A percentile compares a stretch with the other conserved stretches of the same genome.
Evolutionary conservation across 2,888 invertebrate genomes (phyloP).

Genomic region (Drosophila phalerata): DNA sequence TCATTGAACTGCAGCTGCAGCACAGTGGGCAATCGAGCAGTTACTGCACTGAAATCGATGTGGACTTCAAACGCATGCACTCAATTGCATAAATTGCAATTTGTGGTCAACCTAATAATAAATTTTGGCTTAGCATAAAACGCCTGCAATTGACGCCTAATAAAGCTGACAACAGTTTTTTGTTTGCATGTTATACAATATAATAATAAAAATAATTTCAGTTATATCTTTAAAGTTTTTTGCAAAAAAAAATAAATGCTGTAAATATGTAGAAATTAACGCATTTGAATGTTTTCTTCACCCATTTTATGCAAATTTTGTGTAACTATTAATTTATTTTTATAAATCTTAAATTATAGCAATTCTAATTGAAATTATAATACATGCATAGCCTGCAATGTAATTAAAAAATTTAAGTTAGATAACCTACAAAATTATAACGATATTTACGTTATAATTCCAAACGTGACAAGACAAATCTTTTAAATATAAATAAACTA

Average conservation of each 20-base stretch:
- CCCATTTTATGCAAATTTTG: too few species aligned
- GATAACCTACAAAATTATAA: too few species aligned
- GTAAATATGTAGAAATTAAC: neutral
- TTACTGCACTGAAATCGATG: slow-evolving; percentile 3
- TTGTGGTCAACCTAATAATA: slow-evolving; percentile 10
- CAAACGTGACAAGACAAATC: too few species aligned
- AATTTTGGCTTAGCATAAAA: neutral
- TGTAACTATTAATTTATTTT: too few species aligned
- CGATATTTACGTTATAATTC: too few species aligned
- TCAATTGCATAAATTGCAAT: slow-evolving; percentile 17
- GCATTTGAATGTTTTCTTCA: neutral
- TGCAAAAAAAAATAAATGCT: neutral
- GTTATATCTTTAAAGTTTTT: neutral
- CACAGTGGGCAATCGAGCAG: slow-evolving; percentile 40
- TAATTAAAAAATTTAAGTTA: too few species aligned
- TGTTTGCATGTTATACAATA: neutral
- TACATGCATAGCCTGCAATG: too few species aligned
- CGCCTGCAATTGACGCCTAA: neutral
- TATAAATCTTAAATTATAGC: too few species aligned
- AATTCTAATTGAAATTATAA: too few species aligned
- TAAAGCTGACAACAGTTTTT: slow-evolving; percentile 5
- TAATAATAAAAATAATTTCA: neutral
- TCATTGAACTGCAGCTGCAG: slow-evolving; percentile 69
- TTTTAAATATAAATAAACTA: too few species aligned
- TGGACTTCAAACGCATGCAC: neutral